Conservation (phyloP, 2,113 vertebrate species). For the Ictalurus punctatus region DNA sequence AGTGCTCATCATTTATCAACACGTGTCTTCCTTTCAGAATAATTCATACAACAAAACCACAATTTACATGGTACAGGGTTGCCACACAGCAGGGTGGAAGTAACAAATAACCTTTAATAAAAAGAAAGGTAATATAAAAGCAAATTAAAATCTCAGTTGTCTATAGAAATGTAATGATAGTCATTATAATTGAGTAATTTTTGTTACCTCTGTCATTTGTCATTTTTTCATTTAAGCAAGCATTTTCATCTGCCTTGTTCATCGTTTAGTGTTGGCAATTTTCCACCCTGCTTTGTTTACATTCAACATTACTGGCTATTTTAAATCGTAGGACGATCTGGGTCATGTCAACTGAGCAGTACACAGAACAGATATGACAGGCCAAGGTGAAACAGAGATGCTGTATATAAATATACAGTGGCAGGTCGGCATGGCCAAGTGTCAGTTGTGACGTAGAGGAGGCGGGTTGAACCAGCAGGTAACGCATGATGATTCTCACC, state of each 20-base stretch:
- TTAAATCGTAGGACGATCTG: neutral
- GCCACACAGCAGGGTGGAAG: neutral
- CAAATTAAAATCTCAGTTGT: neutral
- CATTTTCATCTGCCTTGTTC: neutral
- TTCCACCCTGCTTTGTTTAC: neutral
- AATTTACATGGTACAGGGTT: no score
- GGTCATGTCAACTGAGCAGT: neutral
- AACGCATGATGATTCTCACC: neutral
- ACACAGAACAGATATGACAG: neutral
- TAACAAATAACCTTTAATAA: no score
- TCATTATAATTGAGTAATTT: neutral
- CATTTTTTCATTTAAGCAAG: neutral
- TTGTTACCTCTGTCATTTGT: neutral
- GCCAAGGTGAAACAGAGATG: neutral
- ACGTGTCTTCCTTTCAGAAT: no score
- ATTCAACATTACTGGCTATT: neutral
- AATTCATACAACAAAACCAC: no score
- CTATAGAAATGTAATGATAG: neutral
- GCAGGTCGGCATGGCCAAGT: neutral
- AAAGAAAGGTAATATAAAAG: neutral
- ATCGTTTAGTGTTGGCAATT: neutral
- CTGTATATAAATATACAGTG: neutral
- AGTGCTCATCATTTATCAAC: no score
- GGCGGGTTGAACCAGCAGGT: neutral
- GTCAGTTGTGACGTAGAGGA: neutral